A percentile compares a stretch with the other conserved stretches of the same genome.
phyloP scores from a whole-genome alignment of 2,113 vertebrate species.

The Salvelinus sp. region DNA sequence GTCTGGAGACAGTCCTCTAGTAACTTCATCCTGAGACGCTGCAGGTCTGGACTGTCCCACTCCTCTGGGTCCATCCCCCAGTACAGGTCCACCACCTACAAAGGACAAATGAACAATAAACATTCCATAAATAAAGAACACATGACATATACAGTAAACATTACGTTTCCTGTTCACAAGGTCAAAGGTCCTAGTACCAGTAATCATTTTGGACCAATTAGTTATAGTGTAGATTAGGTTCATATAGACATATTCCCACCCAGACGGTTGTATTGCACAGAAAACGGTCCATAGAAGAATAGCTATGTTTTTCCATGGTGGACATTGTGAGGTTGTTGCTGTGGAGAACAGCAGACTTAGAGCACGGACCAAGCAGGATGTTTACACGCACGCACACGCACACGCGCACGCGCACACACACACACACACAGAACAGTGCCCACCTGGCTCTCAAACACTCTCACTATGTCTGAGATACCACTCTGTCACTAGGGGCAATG shows the following conservation, averaged over 20 bases:
- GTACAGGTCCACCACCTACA: slow-evolving; percentile 94
- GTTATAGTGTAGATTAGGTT: no score
- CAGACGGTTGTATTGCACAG: background rate
- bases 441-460: no score
- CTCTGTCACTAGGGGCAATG: background rate
- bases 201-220: no score
- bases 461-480: no score
- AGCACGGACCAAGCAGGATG: background rate
- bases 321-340: background rate
- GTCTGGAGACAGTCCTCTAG: slow-evolving; percentile 96
- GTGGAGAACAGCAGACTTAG: background rate
- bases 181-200: no score
- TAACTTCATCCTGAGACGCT: slow-evolving; percentile 92
- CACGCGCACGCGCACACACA: background rate
- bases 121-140: no score
- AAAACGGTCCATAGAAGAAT: background rate
- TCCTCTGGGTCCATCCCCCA: slow-evolving; percentile 93
- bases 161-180: no score
- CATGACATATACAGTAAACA: no score
- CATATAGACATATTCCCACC: no score
- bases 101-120: background rate
- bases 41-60: slow-evolving; percentile 93
- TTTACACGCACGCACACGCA: slow-evolving; percentile 5
- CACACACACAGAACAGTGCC: background rate
- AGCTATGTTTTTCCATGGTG: no score